Base-by-base conservation (phyloP, 2,797 vertebrate species). In the Ispidina picta region DNA sequence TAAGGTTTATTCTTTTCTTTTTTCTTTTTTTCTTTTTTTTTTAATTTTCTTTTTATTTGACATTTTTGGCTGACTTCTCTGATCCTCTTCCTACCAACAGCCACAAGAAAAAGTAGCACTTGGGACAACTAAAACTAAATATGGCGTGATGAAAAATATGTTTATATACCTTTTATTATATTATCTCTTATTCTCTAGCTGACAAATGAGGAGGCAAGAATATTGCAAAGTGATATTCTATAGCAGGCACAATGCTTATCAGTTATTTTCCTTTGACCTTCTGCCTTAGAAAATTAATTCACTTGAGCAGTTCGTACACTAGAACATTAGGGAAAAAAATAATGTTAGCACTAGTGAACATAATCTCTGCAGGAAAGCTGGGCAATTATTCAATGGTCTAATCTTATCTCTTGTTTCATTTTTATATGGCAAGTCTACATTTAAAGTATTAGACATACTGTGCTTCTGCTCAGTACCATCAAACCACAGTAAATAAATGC, bases 341-440 rank as follows among this genome's bases (percentile, higher is more conserved):
- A 97, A 97, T 98, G 97, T 98, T 97, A 97, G 97, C 94, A 90
- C 94, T 96, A 94, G 95, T 95, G 97, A 97, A 98, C 97, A 97
- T 97, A 97, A 97, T 97, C 96, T 97, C 95, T 95, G 93, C 96
- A 97, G 97, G 95, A 96, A 97, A 97, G 96, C 97, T 93, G 92
- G 94, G 97, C 97, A 97, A 97, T 98, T 98, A 98, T 97, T 97
- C 96, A 97, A 74, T 75, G 92, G 92, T 82, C 97, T 97, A 97
- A 97, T 98, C 97, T 98, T 97, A 98, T 98, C 97, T 98, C 98
- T 97, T 97, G 96, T 97, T 98, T 98, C 97, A 97, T 97, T 98
- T 97, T 97, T 97, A 97, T 97, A 97, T 95, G 96, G 97, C 96
- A 96, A 96, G 97, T 94, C 95, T 96, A 97, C 96, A 92, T 97